Base-by-base conservation (phyloP, 2,888 invertebrate genomes). In the Galerucella pusilla region DNA sequence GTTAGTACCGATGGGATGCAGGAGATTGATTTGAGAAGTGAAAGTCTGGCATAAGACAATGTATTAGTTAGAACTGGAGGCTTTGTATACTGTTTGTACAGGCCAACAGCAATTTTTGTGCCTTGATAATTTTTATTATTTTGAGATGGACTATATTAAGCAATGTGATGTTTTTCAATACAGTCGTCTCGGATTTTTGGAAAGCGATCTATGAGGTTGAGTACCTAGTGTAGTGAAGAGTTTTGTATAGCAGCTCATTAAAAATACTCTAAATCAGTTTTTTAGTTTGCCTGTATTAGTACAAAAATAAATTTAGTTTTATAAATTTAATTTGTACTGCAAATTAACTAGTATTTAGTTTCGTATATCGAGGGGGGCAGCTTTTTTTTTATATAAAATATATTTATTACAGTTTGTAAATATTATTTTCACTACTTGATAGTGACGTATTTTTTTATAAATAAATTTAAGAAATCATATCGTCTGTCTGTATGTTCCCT, bases 21-120 rank as follows among this genome's bases (percentile, higher is more conserved):
- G 20, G 84, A 84, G 64, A 76, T 84, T 54, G 80, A 83, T 76
- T 75, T 84, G 68, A 77, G 74, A 63, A 57, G 52, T 35, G 83
- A 82, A 57, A 82, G 80, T 75, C 68, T 81, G 61, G 81, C 82
- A n/a, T 78, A 65, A 71, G 63, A 61, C 14, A 25, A 14, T 64
- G 45, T 57, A 20, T 65, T 67, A 10, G 11, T 70, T 60, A n/a
- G 11, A 25, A 63, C 25, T 25, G n/a, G 3, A 14, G n/a, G 35
- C 1, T 28, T 7, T 61, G 3, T 35, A 25, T 59, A 25, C 20
- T 42, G 7, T 42, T 42, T 42, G 6, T 7, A 42, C 35, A 42
- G 35, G 35, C 35, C 35, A 42, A 42, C 9, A 42, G 9, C 1
- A 7, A 9, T 42, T 42, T 42, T 42, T 7, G 7, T 7, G 1